Percentiles rank a stretch among this genome's conserved stretches.
Conservation (phyloP, 2,888 invertebrate species). For the Aplocera efformata region DNA sequence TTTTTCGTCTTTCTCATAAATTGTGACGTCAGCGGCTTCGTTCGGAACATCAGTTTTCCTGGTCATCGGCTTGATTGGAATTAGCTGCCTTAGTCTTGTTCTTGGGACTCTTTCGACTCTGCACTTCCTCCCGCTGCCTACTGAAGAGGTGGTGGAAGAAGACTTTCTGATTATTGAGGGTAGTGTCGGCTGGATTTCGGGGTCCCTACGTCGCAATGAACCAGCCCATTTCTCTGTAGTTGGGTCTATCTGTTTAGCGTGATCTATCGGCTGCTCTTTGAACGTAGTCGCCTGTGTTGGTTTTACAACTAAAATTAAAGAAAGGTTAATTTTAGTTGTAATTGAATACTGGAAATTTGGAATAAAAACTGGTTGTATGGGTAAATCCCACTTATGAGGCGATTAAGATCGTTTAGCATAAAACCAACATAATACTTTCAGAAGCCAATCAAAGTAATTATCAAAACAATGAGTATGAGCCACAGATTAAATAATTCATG, state of each 20-base stretch:
- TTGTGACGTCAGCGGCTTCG: constrained; percentile 57
- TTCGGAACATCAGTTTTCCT: constrained; percentile 56
- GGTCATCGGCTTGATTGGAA: constrained; percentile 58
- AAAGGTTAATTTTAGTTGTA: constrained; percentile 17
- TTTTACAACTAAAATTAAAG: constrained; percentile 59
- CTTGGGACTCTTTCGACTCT: constrained; percentile 66
- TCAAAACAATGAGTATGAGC: too few relatives aligned
- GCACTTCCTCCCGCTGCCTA: constrained; percentile 61
- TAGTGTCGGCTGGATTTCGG: constrained; percentile 82
- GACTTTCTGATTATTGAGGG: constrained; percentile 80
- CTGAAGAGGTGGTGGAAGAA: constrained; percentile 74
- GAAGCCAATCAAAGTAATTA: too few relatives aligned
- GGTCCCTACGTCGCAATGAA: constrained; percentile 82
- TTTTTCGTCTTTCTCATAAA: constrained; percentile 65
- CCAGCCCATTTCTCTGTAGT: constrained; percentile 85
- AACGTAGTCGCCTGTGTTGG: constrained; percentile 56
- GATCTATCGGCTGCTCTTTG: constrained; percentile 49
- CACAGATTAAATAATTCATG: too few relatives aligned
- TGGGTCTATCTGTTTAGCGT: constrained; percentile 58
- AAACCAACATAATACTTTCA: too few relatives aligned
- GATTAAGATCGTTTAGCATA: too few relatives aligned
- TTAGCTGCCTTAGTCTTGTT: constrained; percentile 46
- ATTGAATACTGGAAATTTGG: too few relatives aligned
- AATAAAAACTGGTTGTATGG: too few relatives aligned
- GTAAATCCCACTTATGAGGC: too few relatives aligned